phyloP scores from a whole-genome alignment of 2,113 vertebrate genomes.

The Istiophorus platypterus region DNA sequence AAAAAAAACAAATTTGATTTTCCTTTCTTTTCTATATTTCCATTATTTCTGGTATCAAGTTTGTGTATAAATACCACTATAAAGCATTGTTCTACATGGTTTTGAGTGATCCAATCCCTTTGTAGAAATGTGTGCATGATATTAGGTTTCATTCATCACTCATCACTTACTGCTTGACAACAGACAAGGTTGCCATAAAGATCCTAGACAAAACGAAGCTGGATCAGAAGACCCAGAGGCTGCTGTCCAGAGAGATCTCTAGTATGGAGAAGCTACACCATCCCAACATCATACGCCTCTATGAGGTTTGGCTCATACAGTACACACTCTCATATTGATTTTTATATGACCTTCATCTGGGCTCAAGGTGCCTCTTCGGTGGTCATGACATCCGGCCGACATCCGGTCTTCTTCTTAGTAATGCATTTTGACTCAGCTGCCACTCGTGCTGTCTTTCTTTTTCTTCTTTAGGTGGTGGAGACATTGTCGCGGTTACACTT shows the following conservation, averaged over 20 bases:
- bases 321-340: not conserved
- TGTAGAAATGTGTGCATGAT: not conserved
- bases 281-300: conserved; percentile 96
- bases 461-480: conserved; percentile 89
- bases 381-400: not conserved
- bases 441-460: not conserved
- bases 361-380: not conserved
- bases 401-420: not conserved
- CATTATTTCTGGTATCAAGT: not conserved
- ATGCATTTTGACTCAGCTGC: not conserved
- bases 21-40: not conserved
- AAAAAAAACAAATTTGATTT: not conserved
- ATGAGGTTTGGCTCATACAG: conserved; percentile 83
- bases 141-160: not conserved
- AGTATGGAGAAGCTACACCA: conserved; percentile 98
- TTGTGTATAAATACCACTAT: not conserved
- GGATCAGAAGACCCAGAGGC: conserved; percentile 94
- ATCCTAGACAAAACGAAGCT: conserved; percentile 98
- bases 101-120: not conserved
- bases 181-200: conserved; percentile 99
- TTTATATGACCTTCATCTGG: not conserved
- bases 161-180: conserved; percentile 7
- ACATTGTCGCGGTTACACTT: conserved; percentile 93
- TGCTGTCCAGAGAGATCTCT: conserved; percentile 96
- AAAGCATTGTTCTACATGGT: not conserved